Evolutionary conservation across 53 echinoderm and acorn worm species (phyloP).

Genomic region (Crossaster papposus): DNA sequence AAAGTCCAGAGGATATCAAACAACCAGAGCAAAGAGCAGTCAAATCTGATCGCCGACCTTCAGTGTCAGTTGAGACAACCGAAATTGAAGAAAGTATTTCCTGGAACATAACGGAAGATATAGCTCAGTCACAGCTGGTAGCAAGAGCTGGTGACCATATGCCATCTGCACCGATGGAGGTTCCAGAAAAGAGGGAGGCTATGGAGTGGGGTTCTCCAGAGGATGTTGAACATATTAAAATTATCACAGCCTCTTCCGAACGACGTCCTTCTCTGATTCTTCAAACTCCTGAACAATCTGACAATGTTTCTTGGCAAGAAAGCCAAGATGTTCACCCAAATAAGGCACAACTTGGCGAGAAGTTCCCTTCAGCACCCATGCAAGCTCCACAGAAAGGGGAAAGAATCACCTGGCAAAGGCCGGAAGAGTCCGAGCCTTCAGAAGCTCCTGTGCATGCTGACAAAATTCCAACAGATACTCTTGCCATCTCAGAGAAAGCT

Average conservation of each 20-base stretch:
- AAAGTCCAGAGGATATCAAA: constrained; percentile 33
- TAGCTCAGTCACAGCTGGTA: background rate
- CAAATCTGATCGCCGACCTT: background rate
- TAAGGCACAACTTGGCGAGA: constrained; percentile 55
- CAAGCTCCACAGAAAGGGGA: constrained; percentile 66
- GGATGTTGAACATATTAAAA: constrained; percentile 21
- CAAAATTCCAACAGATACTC: constrained; percentile 33
- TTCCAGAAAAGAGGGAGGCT: constrained; percentile 55
- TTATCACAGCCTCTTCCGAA: constrained; percentile 16
- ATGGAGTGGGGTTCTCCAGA: constrained; percentile 47
- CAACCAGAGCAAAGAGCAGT: constrained; percentile 18
- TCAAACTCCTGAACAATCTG: constrained; percentile 35
- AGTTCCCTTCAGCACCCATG: constrained; percentile 64
- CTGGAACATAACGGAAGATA: background rate
- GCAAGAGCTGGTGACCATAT: constrained; percentile 41
- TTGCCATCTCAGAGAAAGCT: constrained; percentile 27
- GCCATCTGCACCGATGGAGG: constrained; percentile 48
- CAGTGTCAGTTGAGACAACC: constrained; percentile 25
- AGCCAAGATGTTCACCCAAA: constrained; percentile 43
- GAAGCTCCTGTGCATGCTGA: constrained; percentile 4
- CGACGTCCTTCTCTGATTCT: constrained; percentile 32
- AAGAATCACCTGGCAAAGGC: constrained; percentile 51
- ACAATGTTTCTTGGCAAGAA: constrained; percentile 47
- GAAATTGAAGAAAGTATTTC: constrained; percentile 46
- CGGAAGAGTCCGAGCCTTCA: constrained; percentile 34